Evolutionary conservation across 2,113 vertebrate genomes (phyloP), one percentile per base, ranked within the genome.

Genomic region (Sarotherodon lohbergeri): DNA sequence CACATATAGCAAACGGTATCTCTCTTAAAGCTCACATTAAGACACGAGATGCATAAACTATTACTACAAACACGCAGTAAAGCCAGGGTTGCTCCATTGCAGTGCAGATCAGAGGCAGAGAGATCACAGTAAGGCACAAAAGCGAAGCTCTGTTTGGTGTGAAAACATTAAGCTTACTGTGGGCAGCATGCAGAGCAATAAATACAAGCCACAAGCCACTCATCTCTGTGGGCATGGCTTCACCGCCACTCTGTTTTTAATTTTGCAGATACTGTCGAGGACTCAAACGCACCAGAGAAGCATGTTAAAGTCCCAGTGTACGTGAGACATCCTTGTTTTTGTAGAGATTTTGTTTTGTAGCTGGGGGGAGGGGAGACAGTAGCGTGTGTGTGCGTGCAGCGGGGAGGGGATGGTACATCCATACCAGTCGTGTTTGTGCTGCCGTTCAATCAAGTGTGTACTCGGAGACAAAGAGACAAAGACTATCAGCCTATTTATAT

Each of bases 301-400:
- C 32, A 55, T 61, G 66, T 80, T 43, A 13, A 78, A 83, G 39
- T 88, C 83, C 46, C 57, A 27, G 63, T 55, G 50, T 87, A 68
- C 7, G 27, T 32, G 68, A 83, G 80, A 73, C 84, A 79, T 87
- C 52, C 57, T 83, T 89, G 61, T 80, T 88, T 5, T 83, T 87
- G 78, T 81, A 6, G 50, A 85, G 48, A 48, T 66, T 68, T 68
- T 88, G 63, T 90, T 71, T 86, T 46, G 73, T 81, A 71, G 85
- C 32, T 78, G 90, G 91, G 90, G 91, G 91, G 90, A 89, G 78
- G 92, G 93, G 83, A 85, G 55, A 59, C 27, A 2, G 63, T 50
- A n/a, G 39, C 71, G 36, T 66, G 61, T 80, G 54, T 73, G 59
- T 85, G 55, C 43, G 22, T 82, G 48, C 27, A 36, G n/a, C 19